A percentile compares a stretch with the other conserved stretches of the same genome.
Evolutionary conservation across 2,797 vertebrate species (phyloP).

Genomic region (Enteromius mattozi): DNA sequence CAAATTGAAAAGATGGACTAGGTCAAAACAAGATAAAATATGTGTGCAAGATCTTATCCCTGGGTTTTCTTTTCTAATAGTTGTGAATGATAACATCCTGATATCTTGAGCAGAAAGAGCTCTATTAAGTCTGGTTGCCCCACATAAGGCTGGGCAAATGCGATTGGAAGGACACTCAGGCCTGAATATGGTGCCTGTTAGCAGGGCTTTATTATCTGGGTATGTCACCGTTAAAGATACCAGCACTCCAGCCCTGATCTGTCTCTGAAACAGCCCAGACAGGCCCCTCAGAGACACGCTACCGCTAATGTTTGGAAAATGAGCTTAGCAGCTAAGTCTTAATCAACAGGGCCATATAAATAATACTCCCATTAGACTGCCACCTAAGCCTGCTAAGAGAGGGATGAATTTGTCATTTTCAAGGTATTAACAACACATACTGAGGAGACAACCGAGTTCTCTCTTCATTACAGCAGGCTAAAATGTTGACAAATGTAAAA

Average conservation of each 20-base stretch:
- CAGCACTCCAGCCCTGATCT: conserved; percentile 61
- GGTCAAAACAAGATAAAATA: not conserved
- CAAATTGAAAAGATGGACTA: conserved; percentile 32
- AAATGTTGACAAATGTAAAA: conserved; percentile 55
- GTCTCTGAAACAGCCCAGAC: conserved; percentile 60
- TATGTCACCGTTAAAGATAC: conserved; percentile 66
- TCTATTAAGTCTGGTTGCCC: not conserved
- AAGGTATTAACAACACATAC: conserved; percentile 56
- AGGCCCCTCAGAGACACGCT: conserved; percentile 56
- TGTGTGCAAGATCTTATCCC: not conserved
- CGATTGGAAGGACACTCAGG: conserved; percentile 37
- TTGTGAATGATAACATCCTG: conserved; percentile 3
- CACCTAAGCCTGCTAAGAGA: conserved; percentile 59
- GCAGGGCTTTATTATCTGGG: conserved; percentile 61
- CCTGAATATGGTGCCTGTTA: conserved; percentile 56
- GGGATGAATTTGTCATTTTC: conserved; percentile 61
- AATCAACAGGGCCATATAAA: conserved; percentile 58
- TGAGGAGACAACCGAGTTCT: conserved; percentile 43
- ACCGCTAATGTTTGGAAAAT: conserved; percentile 62
- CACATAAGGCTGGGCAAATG: conserved; percentile 2
- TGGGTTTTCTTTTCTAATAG: not conserved
- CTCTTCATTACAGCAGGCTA: conserved; percentile 39
- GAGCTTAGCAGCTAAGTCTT: conserved; percentile 59
- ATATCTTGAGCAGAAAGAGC: not conserved
- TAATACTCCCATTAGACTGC: conserved; percentile 62